These are phyloP conservation scores for Phymastichus coffea DNA, from an alignment of 1,140 invertebrate species.

Conservation along the genomic window DNA sequence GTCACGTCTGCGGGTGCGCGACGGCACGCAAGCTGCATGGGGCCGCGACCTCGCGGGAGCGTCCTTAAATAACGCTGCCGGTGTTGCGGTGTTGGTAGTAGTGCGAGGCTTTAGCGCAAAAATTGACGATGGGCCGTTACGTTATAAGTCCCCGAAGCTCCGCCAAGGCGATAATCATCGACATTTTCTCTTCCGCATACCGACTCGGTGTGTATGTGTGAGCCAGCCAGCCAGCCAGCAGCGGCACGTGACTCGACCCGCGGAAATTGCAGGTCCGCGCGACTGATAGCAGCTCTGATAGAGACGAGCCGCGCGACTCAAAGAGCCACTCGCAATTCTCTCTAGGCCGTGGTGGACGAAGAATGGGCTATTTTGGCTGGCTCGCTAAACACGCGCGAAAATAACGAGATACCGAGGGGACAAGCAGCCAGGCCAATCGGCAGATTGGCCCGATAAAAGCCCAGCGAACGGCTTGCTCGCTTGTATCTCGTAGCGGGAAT, in stretches of 20 bases:
- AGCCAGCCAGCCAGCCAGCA: too few relatives aligned
- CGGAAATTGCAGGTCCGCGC: conserved; percentile 44
- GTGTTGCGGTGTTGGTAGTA: too few relatives aligned
- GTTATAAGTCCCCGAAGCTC: conserved; percentile 12
- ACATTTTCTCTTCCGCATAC: conserved; percentile 55
- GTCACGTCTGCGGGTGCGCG: background rate
- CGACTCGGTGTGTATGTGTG: conserved; percentile 44
- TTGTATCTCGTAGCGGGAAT: too few relatives aligned
- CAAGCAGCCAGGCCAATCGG: too few relatives aligned
- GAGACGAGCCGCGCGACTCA: conserved; percentile 37
- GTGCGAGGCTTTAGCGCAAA: background rate
- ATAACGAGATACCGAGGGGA: background rate
- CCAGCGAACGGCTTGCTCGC: too few relatives aligned
- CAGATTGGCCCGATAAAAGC: too few relatives aligned
- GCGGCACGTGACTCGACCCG: conserved; percentile 46
- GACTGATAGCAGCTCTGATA: conserved; percentile 46
- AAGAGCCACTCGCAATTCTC: background rate
- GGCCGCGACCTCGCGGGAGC: conserved; percentile 1
- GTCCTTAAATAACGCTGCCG: too few relatives aligned
- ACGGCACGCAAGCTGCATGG: background rate
- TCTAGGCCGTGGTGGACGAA: background rate
- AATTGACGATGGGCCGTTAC: background rate
- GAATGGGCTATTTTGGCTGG: too few relatives aligned
- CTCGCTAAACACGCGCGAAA: background rate
- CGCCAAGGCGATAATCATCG: conserved; percentile 50